Conservation (phyloP, 2,113 vertebrate species). For the Poeciliopsis turrubarensis region DNA sequence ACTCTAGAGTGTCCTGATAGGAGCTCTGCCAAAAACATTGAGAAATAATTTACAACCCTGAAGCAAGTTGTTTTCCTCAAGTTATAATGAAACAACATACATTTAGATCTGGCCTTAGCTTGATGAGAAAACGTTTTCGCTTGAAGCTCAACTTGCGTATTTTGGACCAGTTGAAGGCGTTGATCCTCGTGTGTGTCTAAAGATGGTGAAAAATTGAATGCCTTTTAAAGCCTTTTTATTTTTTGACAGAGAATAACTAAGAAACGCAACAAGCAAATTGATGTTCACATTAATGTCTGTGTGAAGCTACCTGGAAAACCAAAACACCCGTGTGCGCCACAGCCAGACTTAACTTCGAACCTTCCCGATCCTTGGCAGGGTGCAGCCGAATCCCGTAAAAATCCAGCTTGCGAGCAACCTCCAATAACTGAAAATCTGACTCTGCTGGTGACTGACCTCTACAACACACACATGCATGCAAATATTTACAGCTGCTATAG, state of each 20-base stretch:
- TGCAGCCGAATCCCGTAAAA: constrained; percentile 95
- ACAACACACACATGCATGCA: constrained; percentile 22
- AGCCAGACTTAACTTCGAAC: constrained; percentile 90
- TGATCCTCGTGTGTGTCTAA: constrained; percentile 95
- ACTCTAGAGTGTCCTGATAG: constrained; percentile 95
- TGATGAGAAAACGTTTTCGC: constrained; percentile 97
- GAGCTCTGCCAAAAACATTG: constrained; percentile 80
- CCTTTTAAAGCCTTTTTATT: background rate
- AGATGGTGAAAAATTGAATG: background rate
- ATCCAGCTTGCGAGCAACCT: constrained; percentile 92
- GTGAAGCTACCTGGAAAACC: constrained; percentile 89
- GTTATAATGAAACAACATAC: constrained; percentile 62
- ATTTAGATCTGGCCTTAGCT: constrained; percentile 91
- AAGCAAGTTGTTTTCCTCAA: background rate
- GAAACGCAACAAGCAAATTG: background rate
- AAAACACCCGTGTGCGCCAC: constrained; percentile 94
- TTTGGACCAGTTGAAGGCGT: constrained; percentile 98
- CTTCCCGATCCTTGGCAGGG: constrained; percentile 95
- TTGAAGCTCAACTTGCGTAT: constrained; percentile 99
- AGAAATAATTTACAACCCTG: background rate
- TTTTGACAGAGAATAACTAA: background rate
- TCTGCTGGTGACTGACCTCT: constrained; percentile 96
- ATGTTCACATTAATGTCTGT: background rate
- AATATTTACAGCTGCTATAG: background rate
- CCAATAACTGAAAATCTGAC: constrained; percentile 94